Percentiles rank a stretch among this genome's conserved stretches.
These are phyloP conservation scores for Amiota communis DNA, from an alignment of 2,888 invertebrate species.

Conservation along the genomic window DNA sequence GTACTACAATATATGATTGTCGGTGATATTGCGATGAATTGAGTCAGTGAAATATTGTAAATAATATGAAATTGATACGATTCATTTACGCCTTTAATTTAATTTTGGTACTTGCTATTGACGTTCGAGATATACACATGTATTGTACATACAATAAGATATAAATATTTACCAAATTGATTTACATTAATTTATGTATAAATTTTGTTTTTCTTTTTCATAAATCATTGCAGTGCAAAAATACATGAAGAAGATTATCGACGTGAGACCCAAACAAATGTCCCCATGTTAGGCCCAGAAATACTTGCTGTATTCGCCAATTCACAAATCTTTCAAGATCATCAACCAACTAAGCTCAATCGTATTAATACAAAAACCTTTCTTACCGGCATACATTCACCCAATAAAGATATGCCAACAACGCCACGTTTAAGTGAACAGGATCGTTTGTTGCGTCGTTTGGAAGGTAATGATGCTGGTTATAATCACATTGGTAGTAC, in stretches of 20 bases:
- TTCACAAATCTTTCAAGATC: slow-evolving; percentile 73
- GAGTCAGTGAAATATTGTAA: slow-evolving; percentile 33
- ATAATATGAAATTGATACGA: slow-evolving; percentile 41
- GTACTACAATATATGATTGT: slow-evolving; percentile 26
- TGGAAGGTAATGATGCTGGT: slow-evolving; percentile 69
- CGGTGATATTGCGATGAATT: slow-evolving; percentile 18
- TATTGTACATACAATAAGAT: background rate
- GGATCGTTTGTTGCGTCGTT: slow-evolving; percentile 70
- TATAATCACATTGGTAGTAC: slow-evolving; percentile 42
- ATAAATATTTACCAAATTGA: slow-evolving; percentile 9
- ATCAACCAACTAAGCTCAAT: slow-evolving; percentile 71
- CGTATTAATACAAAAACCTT: slow-evolving; percentile 69
- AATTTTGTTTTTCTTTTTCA: background rate
- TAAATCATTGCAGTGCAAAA: slow-evolving; percentile 60
- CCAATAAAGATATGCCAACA: slow-evolving; percentile 67
- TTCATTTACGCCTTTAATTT: slow-evolving; percentile 13
- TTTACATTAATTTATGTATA: background rate
- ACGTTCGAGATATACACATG: background rate
- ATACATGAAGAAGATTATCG: slow-evolving; percentile 73
- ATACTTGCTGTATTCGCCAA: slow-evolving; percentile 73
- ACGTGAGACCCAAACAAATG: slow-evolving; percentile 73
- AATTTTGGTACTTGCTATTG: slow-evolving; percentile 9
- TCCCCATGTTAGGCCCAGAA: slow-evolving; percentile 73
- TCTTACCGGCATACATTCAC: slow-evolving; percentile 68
- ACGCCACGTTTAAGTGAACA: slow-evolving; percentile 69